These are phyloP conservation scores for Scartelaos histophorus DNA, from an alignment of 2,113 vertebrate genomes.

Conservation along the genomic window DNA sequence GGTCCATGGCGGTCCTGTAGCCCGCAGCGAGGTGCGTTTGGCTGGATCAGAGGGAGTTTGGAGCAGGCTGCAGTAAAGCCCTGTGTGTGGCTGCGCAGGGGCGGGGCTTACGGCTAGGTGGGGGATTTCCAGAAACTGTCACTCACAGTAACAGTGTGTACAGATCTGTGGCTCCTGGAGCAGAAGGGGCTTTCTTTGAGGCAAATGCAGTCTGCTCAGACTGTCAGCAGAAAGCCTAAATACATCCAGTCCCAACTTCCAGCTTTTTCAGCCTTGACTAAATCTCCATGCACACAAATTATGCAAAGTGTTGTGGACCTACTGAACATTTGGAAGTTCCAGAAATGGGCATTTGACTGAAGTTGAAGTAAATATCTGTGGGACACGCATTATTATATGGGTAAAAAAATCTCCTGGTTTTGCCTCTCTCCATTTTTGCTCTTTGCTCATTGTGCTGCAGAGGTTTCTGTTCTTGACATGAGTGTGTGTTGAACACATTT, in stretches of 20 bases:
- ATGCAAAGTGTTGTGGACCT: not conserved
- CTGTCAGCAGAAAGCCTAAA: conserved; percentile 22
- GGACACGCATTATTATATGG: not conserved
- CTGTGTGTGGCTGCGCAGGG: conserved; percentile 42
- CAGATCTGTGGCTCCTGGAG: conserved; percentile 57
- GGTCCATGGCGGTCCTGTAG: conserved; percentile 58
- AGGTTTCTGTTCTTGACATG: conserved; percentile 28
- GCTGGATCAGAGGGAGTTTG: conserved; percentile 2
- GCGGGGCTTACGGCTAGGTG: conserved; percentile 63
- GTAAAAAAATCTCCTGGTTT: not conserved
- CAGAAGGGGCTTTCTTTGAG: conserved; percentile 67
- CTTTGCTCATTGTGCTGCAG: not conserved
- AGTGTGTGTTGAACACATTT: not conserved
- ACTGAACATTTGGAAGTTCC: not conserved
- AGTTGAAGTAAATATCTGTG: not conserved
- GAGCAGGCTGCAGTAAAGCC: conserved; percentile 35
- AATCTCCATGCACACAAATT: not conserved
- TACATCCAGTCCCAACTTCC: conserved; percentile 13
- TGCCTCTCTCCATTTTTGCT: not conserved
- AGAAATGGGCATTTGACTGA: not conserved
- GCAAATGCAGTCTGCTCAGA: conserved; percentile 35
- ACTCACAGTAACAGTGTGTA: conserved; percentile 65
- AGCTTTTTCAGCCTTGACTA: not conserved
- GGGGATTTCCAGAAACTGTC: conserved; percentile 80
- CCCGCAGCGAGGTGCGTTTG: conserved; percentile 25